Percentiles rank a stretch among this genome's conserved stretches.
phyloP scores from a whole-genome alignment of 2,888 invertebrate species.

The Cataglyphis rosenhaueri region DNA sequence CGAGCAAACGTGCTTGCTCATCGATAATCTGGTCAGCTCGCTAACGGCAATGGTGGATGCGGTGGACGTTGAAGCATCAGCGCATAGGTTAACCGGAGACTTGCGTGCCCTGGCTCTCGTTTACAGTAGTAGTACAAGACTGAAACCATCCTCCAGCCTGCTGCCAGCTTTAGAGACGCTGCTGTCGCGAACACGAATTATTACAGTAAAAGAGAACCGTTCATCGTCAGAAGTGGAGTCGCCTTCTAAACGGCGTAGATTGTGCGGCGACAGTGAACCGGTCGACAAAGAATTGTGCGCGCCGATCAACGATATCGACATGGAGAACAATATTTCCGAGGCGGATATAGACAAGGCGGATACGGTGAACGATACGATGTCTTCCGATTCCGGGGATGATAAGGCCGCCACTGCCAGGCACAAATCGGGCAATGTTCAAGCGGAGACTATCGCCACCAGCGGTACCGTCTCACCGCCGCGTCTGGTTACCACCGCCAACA shows the following conservation, averaged over 20 bases:
- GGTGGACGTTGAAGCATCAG: slow-evolving; percentile 86
- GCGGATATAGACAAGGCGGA: slow-evolving; percentile 73
- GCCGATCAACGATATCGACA: slow-evolving; percentile 69
- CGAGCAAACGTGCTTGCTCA: slow-evolving; percentile 88
- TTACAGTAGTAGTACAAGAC: slow-evolving; percentile 85
- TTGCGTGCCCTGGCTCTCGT: slow-evolving; percentile 88
- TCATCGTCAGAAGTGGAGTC: slow-evolving; percentile 80
- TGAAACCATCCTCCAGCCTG: slow-evolving; percentile 82
- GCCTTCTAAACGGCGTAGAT: slow-evolving; percentile 83
- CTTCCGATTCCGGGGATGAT: slow-evolving; percentile 70
- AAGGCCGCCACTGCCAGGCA: slow-evolving; percentile 65
- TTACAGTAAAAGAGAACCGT: slow-evolving; percentile 77
- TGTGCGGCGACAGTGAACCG: slow-evolving; percentile 74
- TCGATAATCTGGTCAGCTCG: slow-evolving; percentile 88
- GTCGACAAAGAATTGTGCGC: slow-evolving; percentile 69
- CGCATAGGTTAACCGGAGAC: slow-evolving; percentile 87
- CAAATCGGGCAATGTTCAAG: slow-evolving; percentile 61
- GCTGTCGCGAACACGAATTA: slow-evolving; percentile 79
- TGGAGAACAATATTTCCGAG: slow-evolving; percentile 68
- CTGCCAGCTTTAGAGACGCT: slow-evolving; percentile 82
- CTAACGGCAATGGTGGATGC: slow-evolving; percentile 87
- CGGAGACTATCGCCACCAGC: slow-evolving; percentile 71
- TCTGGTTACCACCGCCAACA: slow-evolving; percentile 76
- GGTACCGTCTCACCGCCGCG: slow-evolving; percentile 72
- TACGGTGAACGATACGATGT: slow-evolving; percentile 59